A percentile compares a stretch with the other conserved stretches of the same genome.
phyloP scores from a whole-genome alignment of 2,888 invertebrate genomes.

The Emmelina monodactyla region DNA sequence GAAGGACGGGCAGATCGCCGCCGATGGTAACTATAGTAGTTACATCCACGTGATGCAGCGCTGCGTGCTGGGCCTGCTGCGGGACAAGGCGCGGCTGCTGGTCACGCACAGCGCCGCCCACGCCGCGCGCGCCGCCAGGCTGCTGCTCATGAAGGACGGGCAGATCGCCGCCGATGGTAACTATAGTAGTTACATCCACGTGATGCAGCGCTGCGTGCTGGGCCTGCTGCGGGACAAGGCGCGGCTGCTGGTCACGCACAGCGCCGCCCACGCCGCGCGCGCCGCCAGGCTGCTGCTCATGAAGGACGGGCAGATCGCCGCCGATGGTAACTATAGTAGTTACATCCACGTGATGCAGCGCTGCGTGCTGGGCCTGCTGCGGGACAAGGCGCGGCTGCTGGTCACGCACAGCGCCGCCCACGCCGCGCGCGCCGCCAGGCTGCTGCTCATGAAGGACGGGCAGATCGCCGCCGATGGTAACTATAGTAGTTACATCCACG shows the following conservation, averaged over 20 bases:
- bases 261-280: conserved; percentile 74
- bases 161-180: conserved; percentile 69
- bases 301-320: conserved; percentile 70
- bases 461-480: conserved; percentile 69
- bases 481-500: too few species aligned
- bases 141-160: conserved; percentile 75
- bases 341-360: conserved; percentile 87
- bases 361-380: conserved; percentile 81
- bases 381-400: conserved; percentile 83
- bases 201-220: conserved; percentile 85
- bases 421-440: conserved; percentile 77
- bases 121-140: conserved; percentile 77
- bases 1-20: conserved; percentile 70
- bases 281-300: conserved; percentile 77
- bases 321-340: conserved; percentile 73
- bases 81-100: conserved; percentile 83
- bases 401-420: conserved; percentile 84
- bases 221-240: conserved; percentile 82
- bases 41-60: conserved; percentile 87
- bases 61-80: conserved; percentile 81
- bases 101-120: conserved; percentile 84
- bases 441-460: conserved; percentile 75
- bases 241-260: conserved; percentile 86
- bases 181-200: too few species aligned
- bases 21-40: conserved; percentile 73